Conservation (phyloP, 1,140 invertebrate species). For the Drosophila kanapiae region DNA sequence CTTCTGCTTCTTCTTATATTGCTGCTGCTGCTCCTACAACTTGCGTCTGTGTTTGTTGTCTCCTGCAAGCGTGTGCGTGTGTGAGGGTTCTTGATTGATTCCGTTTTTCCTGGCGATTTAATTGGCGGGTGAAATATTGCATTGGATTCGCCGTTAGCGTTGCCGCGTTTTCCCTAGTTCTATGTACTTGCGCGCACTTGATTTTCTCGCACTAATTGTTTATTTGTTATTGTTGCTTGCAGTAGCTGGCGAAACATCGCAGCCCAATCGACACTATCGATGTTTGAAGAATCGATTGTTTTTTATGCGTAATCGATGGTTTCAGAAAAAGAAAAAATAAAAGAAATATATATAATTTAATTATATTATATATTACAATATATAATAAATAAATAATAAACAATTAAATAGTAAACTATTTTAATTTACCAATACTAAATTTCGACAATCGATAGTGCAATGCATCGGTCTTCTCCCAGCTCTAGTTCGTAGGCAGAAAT, state of each 20-base stretch:
- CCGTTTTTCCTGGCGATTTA: slow-evolving; percentile 15
- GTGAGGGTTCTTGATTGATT: slow-evolving; percentile 11
- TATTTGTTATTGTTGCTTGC: slow-evolving; percentile 41
- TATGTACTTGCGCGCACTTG: slow-evolving; percentile 19
- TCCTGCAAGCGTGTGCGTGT: slow-evolving; percentile 36
- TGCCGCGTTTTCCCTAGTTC: slow-evolving; percentile 11
- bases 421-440: no score
- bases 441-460: no score
- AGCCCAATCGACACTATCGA: no score
- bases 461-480: no score
- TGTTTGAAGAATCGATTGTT: no score
- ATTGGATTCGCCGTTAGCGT: slow-evolving; percentile 12
- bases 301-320: no score
- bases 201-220: slow-evolving; percentile 31
- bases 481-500: no score
- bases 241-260: neutral
- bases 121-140: slow-evolving; percentile 1
- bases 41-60: slow-evolving; percentile 50
- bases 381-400: no score
- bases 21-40: slow-evolving; percentile 38
- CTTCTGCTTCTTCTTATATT: slow-evolving; percentile 41
- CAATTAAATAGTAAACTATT: no score
- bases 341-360: no score
- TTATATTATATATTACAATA: no score
- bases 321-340: no score